A percentile compares a stretch with the other conserved stretches of the same genome.
Conservation (phyloP, 2,113 vertebrate species). For the Percopsis transmontana region DNA sequence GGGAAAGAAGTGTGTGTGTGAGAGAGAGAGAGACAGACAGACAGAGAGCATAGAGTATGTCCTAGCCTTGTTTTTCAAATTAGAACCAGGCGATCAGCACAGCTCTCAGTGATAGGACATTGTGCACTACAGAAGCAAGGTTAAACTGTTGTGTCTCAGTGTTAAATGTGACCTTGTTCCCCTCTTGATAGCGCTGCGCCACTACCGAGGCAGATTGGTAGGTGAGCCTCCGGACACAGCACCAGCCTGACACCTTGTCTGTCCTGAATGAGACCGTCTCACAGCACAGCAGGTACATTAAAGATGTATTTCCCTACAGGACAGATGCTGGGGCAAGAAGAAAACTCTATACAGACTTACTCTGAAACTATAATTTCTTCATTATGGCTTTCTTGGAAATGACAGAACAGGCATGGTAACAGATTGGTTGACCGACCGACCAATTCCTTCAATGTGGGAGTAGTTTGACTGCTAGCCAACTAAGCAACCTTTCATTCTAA, state of each 20-base stretch:
- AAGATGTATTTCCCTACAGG: slow-evolving; percentile 55
- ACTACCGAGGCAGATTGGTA: background rate
- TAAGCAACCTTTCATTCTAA: too few species aligned
- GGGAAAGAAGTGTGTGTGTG: slow-evolving; percentile 10
- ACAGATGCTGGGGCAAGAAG: slow-evolving; percentile 23
- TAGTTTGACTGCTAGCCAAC: slow-evolving; percentile 50
- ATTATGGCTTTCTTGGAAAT: slow-evolving; percentile 40
- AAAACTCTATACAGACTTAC: slow-evolving; percentile 16
- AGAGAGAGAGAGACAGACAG: background rate
- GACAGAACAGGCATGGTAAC: slow-evolving; percentile 34
- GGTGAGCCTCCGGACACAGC: slow-evolving; percentile 18
- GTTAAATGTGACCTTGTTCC: slow-evolving; percentile 54
- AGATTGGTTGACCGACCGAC: slow-evolving; percentile 46
- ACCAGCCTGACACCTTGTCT: slow-evolving; percentile 16
- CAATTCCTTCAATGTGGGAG: slow-evolving; percentile 45
- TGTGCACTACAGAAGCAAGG: background rate
- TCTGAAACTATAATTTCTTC: slow-evolving; percentile 65
- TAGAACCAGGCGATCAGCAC: background rate
- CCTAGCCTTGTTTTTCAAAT: too few species aligned
- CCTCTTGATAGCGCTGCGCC: slow-evolving; percentile 44
- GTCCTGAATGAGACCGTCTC: slow-evolving; percentile 37
- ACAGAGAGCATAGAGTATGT: too few species aligned
- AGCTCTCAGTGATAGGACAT: background rate
- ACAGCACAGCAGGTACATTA: slow-evolving; percentile 45
- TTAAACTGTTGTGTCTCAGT: slow-evolving; percentile 25